Percentiles rank a stretch among this genome's conserved stretches.
Conservation (phyloP, 2,888 invertebrate genomes). For the Nomada fucata region DNA sequence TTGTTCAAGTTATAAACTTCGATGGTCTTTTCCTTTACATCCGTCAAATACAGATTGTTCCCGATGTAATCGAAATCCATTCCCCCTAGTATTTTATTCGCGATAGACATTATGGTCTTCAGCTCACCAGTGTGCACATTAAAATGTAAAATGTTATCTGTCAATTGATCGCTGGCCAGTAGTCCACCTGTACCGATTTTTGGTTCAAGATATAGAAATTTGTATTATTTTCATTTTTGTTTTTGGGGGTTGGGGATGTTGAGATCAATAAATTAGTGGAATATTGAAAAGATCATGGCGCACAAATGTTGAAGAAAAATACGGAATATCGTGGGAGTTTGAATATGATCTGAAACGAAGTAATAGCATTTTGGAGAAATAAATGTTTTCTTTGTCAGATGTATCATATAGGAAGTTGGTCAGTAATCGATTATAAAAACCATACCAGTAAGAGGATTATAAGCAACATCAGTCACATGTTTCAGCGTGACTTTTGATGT, state of each 20-base stretch:
- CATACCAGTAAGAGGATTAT: conserved; percentile 86
- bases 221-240: conserved; percentile 3
- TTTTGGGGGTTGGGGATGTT: no score
- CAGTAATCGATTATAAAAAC: conserved; percentile 6
- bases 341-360: no score
- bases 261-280: background rate
- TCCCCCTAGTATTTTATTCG: conserved; percentile 85
- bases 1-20: conserved; percentile 88
- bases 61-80: conserved; percentile 89
- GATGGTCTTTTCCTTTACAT: conserved; percentile 87
- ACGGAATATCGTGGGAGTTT: no score
- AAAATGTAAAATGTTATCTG: conserved; percentile 69
- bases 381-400: background rate
- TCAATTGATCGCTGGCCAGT: conserved; percentile 71
- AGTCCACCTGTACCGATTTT: conserved; percentile 65
- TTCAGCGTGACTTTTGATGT: conserved; percentile 81
- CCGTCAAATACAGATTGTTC: conserved; percentile 90
- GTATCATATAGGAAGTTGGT: background rate
- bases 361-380: no score
- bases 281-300: no score
- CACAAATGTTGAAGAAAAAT: no score
- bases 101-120: conserved; percentile 81
- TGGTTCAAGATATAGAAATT: background rate
- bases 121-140: conserved; percentile 60
- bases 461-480: conserved; percentile 88